Percentiles rank a stretch among this genome's conserved stretches.
Evolutionary conservation across 1,140 invertebrate genomes (phyloP).

Genomic region (Zaprionus davidi): DNA sequence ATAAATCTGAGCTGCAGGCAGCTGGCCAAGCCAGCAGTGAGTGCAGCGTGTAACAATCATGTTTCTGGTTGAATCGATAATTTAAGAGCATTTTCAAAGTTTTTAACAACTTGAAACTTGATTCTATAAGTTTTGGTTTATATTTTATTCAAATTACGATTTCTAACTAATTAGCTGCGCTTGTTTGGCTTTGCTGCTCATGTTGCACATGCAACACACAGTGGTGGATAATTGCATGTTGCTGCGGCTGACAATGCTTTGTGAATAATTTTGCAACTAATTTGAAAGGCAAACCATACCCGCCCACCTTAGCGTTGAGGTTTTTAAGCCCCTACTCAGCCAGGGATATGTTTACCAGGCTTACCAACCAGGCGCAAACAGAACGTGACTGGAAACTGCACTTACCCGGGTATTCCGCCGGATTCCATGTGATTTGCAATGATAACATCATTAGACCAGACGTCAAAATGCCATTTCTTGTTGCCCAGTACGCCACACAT

Average conservation of each 20-base stretch:
- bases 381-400: constrained; percentile 56
- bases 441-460: constrained; percentile 99
- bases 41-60: constrained; percentile 17
- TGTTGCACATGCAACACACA: constrained; percentile 7
- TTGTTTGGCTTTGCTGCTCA: constrained; percentile 1
- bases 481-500: constrained; percentile 97
- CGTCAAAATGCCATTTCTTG: constrained; percentile 98
- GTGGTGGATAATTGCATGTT: constrained; percentile 9
- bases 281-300: constrained; percentile 13
- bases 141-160: neutral
- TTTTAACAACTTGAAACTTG: neutral
- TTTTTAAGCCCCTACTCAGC: neutral
- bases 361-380: neutral
- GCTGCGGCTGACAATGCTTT: constrained; percentile 27
- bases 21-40: neutral
- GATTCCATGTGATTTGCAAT: constrained; percentile 99
- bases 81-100: neutral
- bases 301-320: neutral
- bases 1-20: constrained; percentile 24
- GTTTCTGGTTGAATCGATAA: constrained; percentile 13
- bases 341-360: neutral
- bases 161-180: constrained; percentile 10
- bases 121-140: neutral
- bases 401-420: constrained; percentile 95
- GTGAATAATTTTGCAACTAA: constrained; percentile 44